Base-by-base conservation (phyloP, 1,140 invertebrate genomes). In the Caenorhabditis briggsae region DNA sequence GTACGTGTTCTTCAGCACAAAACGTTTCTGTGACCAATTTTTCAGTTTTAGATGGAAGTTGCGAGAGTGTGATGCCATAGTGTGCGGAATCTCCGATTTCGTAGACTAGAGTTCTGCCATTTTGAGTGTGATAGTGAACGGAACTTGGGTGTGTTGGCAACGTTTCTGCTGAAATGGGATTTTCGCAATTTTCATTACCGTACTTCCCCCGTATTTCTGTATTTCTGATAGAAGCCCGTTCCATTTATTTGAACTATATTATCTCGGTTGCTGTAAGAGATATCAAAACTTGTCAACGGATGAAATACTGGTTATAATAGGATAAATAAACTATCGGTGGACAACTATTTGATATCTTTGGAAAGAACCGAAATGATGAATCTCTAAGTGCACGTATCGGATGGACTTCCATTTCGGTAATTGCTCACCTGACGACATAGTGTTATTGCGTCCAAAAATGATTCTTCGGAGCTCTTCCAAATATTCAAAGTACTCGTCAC, bases 1-100 rank as follows among this genome's bases (percentile, higher is more conserved):
- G 70, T 78, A 50, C 70, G 70, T 78, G 70, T 50, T 78, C 18
- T 78, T 78, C 70, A 50, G 70, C 70, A 78, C 5, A 50, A 53
- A 46, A 78, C 46, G 70, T 78, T 43, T 78, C 33, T 50, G 70
- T 78, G 43, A 53, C 14, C 25, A 78, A 0, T 3, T n/a, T 78
- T 78, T 78, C 46, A 2, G 46, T 78, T 53, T 43, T n/a, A 18
- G 70, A 50, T 11, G 43, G n/a, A 43, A 50, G 20, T 50, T 16
- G 46, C 8, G 46, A 50, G 11, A 78, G 70, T 12, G 43, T 50
- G 46, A 78, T 78, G 12, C 70, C 70, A 46, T 78, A 78, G 20
- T 78, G 20, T 78, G 70, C 11, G 2, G 46, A 2, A 53, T 78
- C 18, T 50, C 33, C 46, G 14, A 78, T 23, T n/a, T 78, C 12